These are phyloP conservation scores for Drosophila trichaetosa DNA, from an alignment of 2,888 invertebrate species.

Conservation along the genomic window DNA sequence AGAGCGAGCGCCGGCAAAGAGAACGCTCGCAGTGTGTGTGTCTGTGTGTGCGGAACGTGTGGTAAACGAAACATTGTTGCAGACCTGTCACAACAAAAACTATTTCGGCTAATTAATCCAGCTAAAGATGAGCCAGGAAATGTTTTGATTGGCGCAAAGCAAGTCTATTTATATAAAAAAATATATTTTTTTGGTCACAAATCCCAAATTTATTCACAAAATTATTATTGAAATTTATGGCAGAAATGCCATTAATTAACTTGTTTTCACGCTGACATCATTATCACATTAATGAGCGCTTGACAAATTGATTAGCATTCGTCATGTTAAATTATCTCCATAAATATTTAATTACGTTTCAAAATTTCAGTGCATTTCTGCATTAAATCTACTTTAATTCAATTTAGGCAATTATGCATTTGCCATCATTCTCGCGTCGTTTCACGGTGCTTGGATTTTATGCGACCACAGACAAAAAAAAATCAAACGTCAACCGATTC, in stretches of 20 bases:
- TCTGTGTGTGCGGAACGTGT: constrained; percentile 46
- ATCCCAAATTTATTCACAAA: not conserved
- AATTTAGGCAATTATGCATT: constrained; percentile 27
- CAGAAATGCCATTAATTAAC: not conserved
- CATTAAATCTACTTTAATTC: constrained; percentile 31
- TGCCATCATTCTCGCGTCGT: constrained; percentile 17
- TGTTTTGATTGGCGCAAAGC: constrained; percentile 22
- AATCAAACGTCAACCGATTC: constrained; percentile 40
- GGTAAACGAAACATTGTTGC: constrained; percentile 63
- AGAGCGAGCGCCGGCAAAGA: constrained; percentile 41
- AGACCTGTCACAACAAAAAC: constrained; percentile 34
- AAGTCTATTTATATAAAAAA: not conserved
- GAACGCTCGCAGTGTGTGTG: constrained; percentile 9
- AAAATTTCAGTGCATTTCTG: constrained; percentile 12
- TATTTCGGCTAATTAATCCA: constrained; percentile 58
- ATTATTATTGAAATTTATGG: not conserved
- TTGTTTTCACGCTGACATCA: not conserved
- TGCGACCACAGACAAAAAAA: constrained; percentile 45
- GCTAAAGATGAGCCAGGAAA: constrained; percentile 27
- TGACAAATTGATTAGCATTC: not conserved
- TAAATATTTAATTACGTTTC: constrained; percentile 1
- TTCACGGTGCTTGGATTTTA: constrained; percentile 29
- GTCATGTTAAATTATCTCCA: not conserved
- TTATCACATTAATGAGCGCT: not conserved
- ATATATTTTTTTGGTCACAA: not conserved